These are phyloP conservation scores for Myotis daubentonii DNA, from an alignment of 2,797 vertebrate genomes.

Conservation along the genomic window DNA sequence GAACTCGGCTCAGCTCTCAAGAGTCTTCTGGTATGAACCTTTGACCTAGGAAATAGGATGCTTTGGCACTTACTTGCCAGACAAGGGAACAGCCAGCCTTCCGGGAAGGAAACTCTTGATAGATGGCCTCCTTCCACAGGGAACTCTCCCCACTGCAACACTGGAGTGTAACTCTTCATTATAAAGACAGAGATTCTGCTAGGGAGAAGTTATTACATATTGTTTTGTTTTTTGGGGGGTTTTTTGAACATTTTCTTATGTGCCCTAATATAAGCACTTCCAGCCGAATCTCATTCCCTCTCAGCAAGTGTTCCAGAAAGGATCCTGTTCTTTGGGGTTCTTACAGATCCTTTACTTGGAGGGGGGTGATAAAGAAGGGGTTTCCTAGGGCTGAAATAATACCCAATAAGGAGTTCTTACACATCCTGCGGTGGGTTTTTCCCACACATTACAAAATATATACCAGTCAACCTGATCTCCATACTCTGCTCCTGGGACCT, in stretches of 20 bases:
- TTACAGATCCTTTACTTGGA: background rate
- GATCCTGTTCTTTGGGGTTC: background rate
- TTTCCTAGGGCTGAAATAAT: background rate
- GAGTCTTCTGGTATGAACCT: background rate
- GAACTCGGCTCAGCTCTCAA: background rate
- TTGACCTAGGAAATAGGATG: background rate
- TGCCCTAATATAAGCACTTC: background rate
- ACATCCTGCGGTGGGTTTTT: background rate
- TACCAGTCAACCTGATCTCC: background rate
- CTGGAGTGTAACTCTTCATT: background rate
- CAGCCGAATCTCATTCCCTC: background rate
- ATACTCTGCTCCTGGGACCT: background rate
- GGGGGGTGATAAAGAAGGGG: background rate
- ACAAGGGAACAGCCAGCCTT: background rate
- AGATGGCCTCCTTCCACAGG: background rate
- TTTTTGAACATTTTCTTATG: background rate
- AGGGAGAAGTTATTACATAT: background rate
- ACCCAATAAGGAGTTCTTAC: background rate
- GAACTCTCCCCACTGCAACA: background rate
- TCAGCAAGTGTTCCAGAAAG: background rate
- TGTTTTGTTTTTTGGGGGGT: no score
- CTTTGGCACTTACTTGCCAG: background rate
- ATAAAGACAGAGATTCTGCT: background rate
- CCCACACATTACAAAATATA: background rate
- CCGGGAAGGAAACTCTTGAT: background rate